Conservation (phyloP, 2,888 invertebrate genomes). For the Troilus luridus region DNA sequence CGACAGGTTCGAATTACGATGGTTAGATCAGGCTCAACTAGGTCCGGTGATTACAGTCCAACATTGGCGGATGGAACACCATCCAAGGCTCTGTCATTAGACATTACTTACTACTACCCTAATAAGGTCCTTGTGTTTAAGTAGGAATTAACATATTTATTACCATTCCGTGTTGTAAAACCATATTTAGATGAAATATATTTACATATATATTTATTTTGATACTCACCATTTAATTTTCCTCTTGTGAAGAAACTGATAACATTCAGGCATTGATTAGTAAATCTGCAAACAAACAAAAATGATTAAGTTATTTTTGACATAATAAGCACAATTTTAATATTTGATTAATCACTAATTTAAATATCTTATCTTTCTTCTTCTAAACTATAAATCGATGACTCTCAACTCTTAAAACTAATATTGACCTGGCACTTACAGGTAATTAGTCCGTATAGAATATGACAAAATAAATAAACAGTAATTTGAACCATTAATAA, state of each 20-base stretch:
- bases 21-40: neutral
- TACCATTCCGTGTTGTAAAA: neutral
- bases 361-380: neutral
- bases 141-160: neutral
- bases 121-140: neutral
- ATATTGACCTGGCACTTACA: too few relatives aligned
- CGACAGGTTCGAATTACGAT: neutral
- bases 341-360: neutral
- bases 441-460: too few relatives aligned
- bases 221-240: neutral
- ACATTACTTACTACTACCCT: too few relatives aligned
- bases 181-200: neutral
- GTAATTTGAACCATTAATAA: too few relatives aligned
- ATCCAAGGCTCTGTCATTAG: neutral
- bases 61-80: neutral
- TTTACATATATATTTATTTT: neutral
- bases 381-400: too few relatives aligned
- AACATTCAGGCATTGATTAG: neutral
- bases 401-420: too few relatives aligned
- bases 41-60: neutral
- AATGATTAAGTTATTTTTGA: neutral
- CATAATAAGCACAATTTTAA: neutral
- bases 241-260: neutral
- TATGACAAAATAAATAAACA: too few relatives aligned
- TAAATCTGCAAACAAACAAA: neutral